Evolutionary conservation across 2,113 vertebrate species (phyloP).

Genomic region (Argyrosomus japonicus): DNA sequence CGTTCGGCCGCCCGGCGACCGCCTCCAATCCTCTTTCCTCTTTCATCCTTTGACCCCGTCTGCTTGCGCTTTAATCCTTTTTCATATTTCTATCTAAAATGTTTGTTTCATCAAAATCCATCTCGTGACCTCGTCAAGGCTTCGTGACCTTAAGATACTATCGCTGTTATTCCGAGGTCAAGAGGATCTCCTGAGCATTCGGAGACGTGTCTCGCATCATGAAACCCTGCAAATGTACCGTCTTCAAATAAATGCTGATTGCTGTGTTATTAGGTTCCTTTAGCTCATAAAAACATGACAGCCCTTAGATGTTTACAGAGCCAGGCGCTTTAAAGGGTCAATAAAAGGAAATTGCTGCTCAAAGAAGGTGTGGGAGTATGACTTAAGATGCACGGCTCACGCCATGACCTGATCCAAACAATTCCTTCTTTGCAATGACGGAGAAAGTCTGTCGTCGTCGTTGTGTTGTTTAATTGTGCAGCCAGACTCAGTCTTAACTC

Average conservation of each 20-base stretch:
- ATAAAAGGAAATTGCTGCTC: constrained; percentile 76
- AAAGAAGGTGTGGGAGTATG: constrained; percentile 47
- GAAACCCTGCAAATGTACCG: constrained; percentile 18
- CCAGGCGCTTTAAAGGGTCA: constrained; percentile 69
- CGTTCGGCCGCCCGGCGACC: constrained; percentile 11
- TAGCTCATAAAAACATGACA: constrained; percentile 72
- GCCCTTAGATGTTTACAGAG: constrained; percentile 67
- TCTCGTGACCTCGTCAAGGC: constrained; percentile 3
- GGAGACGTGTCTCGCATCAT: neutral
- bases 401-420: constrained; percentile 31
- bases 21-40: constrained; percentile 40
- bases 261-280: constrained; percentile 72
- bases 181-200: neutral
- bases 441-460: neutral
- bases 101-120: constrained; percentile 44
- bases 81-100: constrained; percentile 39
- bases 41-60: constrained; percentile 57
- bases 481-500: constrained; percentile 26
- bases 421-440: neutral
- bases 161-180: constrained; percentile 4
- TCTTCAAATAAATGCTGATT: constrained; percentile 70
- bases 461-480: constrained; percentile 25
- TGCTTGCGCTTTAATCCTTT: constrained; percentile 30
- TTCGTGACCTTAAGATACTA: constrained; percentile 16
- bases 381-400: constrained; percentile 51